Evolutionary conservation across 2,113 vertebrate genomes (phyloP).

Genomic region (Calyptomena viridis): DNA sequence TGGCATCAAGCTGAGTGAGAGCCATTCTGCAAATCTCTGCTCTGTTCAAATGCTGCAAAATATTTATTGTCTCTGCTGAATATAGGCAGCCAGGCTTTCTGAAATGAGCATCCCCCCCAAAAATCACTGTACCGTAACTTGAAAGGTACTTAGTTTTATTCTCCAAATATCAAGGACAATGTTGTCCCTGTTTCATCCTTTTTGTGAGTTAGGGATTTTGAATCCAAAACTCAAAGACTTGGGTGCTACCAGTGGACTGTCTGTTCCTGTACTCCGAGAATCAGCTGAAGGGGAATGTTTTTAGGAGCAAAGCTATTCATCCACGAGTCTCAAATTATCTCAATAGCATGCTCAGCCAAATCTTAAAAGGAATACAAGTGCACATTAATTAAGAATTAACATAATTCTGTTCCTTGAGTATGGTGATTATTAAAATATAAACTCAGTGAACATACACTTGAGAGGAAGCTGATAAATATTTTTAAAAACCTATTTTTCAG

Average conservation of each 20-base stretch:
- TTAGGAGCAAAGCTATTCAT: slow-evolving; percentile 53
- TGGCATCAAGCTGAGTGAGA: background rate
- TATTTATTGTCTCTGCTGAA: background rate
- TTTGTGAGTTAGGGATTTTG: background rate
- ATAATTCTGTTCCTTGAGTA: slow-evolving; percentile 51
- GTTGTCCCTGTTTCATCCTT: background rate
- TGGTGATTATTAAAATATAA: slow-evolving; percentile 45
- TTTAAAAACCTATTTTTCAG: slow-evolving; percentile 47
- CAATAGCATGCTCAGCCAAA: slow-evolving; percentile 37
- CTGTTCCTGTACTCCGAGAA: background rate
- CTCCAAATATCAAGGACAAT: background rate
- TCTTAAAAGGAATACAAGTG: slow-evolving; percentile 43
- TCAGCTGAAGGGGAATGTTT: slow-evolving; percentile 14
- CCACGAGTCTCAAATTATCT: slow-evolving; percentile 44
- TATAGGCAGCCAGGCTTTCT: background rate
- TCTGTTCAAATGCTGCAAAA: background rate
- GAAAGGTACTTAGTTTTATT: background rate
- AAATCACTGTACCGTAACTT: background rate
- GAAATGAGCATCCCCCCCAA: background rate
- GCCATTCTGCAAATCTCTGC: background rate
- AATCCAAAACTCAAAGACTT: background rate
- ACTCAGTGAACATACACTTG: background rate
- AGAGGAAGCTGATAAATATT: slow-evolving; percentile 44
- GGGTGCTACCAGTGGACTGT: background rate
- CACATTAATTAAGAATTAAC: slow-evolving; percentile 64